Evolutionary conservation across 1,140 invertebrate species (phyloP), one percentile per base, ranked within the genome.

Genomic region (Globodera rostochiensis): DNA sequence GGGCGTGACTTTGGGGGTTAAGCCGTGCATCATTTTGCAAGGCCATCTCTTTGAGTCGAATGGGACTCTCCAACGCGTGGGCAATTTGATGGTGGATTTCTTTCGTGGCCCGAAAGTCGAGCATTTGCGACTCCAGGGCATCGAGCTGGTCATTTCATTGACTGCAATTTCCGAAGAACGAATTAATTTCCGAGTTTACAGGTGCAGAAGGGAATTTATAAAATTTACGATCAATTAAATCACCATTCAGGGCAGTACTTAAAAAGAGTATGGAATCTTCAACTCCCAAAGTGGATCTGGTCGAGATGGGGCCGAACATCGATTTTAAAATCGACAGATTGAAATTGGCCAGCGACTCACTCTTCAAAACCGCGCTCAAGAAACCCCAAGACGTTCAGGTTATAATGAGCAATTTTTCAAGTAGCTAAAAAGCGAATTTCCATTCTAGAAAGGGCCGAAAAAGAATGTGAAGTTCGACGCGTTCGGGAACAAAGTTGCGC

Each of bases 261-360:
- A 97, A 97, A 90, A 98, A 98, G 90, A 96, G 95, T 82, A 95
- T 95, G 0, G 93, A 93, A 79, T 50, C 83, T 6, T 93, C 93
- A 88, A 94, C 93, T 81, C 96, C 97, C 8, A 92, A 94, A 83
- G 93, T 97, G 82, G 96, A 98, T 91, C 91, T 98, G 21, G 93
- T 94, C 89, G 96, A 98, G 92, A 96, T 97, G 86, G 96, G 96
- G 53, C 97, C 97, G 70, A 93, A 94, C n/a, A 92, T 96, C 83
- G 95, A 98, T 91, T 94, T 98, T 69, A 92, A 92, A 45, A 88
- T 98, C 1, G 92, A 95, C 82, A 92, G 97, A 85, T 94, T 93
- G 3, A 95, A 95, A 91, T 91, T 98, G 60, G 95, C 95, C 1
- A 95, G 95, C 1, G 94, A 95, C 86, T 95, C 96, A 90, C 91